Conservation (phyloP, 2,113 vertebrate genomes). For the Spheniscus mendiculus region DNA sequence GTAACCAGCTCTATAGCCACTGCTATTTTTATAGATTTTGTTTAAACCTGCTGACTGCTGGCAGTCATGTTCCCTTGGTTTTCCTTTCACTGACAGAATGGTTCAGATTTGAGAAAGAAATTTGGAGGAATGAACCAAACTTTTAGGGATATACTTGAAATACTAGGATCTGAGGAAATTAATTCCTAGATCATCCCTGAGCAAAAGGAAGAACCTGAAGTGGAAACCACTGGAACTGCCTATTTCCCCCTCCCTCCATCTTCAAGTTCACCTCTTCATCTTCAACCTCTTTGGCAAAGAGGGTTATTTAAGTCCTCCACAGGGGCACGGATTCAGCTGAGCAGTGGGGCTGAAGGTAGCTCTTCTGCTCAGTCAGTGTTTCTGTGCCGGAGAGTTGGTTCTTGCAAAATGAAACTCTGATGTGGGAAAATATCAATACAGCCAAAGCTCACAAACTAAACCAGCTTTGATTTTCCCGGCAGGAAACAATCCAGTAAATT, state of each 20-base stretch:
- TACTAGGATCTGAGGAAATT: not conserved
- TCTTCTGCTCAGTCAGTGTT: not conserved
- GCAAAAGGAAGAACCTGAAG: not conserved
- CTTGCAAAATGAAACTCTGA: not conserved
- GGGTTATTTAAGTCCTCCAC: accelerated
- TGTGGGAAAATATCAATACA: not conserved
- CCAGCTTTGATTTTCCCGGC: not conserved
- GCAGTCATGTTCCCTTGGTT: not conserved
- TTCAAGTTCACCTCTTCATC: not conserved
- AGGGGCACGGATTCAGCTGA: not conserved
- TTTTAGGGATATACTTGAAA: not conserved
- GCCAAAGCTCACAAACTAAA: not conserved
- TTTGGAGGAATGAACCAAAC: not conserved
- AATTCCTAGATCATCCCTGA: not conserved
- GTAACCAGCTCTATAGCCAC: not conserved
- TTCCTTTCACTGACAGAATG: not conserved
- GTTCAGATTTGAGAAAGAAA: not conserved
- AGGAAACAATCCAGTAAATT: not conserved
- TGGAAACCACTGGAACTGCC: not conserved
- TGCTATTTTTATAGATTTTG: not conserved
- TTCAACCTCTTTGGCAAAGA: not conserved
- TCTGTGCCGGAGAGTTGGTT: not conserved
- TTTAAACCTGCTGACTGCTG: not conserved
- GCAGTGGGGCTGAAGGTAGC: not conserved
- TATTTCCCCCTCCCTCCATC: not conserved